Percentiles rank a stretch among this genome's conserved stretches.
These are phyloP conservation scores for Cephus sareptanus DNA, from an alignment of 2,888 invertebrate species.

Conservation along the genomic window DNA sequence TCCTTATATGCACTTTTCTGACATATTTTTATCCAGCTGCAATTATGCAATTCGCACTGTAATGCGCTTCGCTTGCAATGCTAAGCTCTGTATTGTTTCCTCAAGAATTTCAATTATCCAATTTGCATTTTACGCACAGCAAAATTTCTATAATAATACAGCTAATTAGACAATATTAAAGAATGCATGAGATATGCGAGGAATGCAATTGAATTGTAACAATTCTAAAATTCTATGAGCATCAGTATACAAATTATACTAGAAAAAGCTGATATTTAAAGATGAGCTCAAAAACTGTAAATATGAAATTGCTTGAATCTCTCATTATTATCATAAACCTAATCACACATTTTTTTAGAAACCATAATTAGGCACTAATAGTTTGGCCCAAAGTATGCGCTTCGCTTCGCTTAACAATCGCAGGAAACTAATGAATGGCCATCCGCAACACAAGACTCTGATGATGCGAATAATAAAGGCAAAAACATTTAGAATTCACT, in stretches of 20 bases:
- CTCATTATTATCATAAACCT: neutral
- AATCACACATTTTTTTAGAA: neutral
- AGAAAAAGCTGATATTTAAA: neutral
- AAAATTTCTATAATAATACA: neutral
- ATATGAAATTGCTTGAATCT: neutral
- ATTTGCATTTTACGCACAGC: neutral
- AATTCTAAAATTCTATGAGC: neutral
- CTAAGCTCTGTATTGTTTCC: neutral
- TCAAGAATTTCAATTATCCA: neutral
- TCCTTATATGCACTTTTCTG: neutral
- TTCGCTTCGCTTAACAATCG: neutral
- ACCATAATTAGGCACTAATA: neutral
- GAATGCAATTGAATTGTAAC: neutral
- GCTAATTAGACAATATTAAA: neutral
- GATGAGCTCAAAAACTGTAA: neutral
- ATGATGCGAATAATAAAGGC: conserved; percentile 1
- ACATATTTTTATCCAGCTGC: neutral
- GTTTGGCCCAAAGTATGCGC: neutral
- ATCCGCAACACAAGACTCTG: neutral
- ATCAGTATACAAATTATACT: neutral
- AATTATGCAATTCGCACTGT: conserved; percentile 17
- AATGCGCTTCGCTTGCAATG: conserved; percentile 32
- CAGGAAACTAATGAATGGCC: neutral
- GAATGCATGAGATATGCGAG: neutral
- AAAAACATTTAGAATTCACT: conserved; percentile 57